Base-by-base conservation (phyloP, 2,888 invertebrate genomes). In the Volucella inflata region DNA sequence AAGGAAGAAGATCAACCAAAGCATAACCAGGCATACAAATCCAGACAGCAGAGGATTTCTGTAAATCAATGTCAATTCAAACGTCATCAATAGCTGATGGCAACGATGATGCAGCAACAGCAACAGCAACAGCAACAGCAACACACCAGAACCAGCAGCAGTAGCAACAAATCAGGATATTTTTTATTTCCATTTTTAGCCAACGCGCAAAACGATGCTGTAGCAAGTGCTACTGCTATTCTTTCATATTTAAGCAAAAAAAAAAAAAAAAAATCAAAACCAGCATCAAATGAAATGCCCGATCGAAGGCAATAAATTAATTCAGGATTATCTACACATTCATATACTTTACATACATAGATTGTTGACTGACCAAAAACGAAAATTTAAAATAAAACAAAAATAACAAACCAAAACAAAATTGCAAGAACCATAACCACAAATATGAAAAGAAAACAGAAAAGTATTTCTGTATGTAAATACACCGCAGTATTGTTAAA, bases 291-390 rank as follows among this genome's bases (percentile, higher is more conserved):
- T 70, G 75, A 84, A 80, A 71, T 84, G 84, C 84, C 84, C 79
- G 71, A 80, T 84, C 84, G 75, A 84, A 80, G 84, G 84, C 84
- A 84, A 84, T 84, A 84, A 84, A 84, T 84, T 75, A 75, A 84
- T 84, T 84, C 84, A 84, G 84, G 84, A 80, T 80, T 78, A 79
- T 79, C 75, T 55, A 83, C 68, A 79, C n/a, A 59, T 44, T 16
- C 11, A 67, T 60, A 74, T 76, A 67, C 50, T 71, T 67, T 64
- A 81, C 36, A 75, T 74, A 64, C 62, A 72, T 83, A 80, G 75
- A 76, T 75, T 75, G 80, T 80, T 84, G 84, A 84, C 84, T 84
- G 84, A 84, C 84, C 84, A 84, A 80, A 70, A 30, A 30, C 6
- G 30, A 30, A 30, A 30, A 30, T 30, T 30, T n/a, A n/a, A n/a